These are phyloP conservation scores for Mnemiopsis leidyi DNA, from an alignment of 37 sponge, comb jelly and placozoan genomes.

Conservation along the genomic window DNA sequence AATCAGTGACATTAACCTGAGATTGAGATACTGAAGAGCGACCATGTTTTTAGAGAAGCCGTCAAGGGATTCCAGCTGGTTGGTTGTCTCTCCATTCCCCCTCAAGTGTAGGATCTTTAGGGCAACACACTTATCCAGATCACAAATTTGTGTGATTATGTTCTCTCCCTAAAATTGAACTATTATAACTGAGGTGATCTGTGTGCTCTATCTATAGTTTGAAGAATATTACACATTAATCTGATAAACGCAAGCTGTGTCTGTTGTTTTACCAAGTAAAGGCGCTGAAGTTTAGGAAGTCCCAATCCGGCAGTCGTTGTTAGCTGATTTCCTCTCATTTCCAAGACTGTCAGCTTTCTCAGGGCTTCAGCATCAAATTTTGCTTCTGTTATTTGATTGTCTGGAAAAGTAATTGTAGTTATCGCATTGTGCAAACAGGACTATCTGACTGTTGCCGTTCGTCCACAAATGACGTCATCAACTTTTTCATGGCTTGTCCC, in stretches of 20 bases:
- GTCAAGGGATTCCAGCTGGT: conserved; percentile 74
- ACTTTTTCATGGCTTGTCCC: no score
- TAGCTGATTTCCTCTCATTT: conserved; percentile 82
- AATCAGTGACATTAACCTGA: conserved; percentile 71
- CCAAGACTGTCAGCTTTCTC: conserved; percentile 72
- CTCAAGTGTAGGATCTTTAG: conserved; percentile 85
- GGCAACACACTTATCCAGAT: conserved; percentile 70
- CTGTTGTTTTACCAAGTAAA: conserved; percentile 76
- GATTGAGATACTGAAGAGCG: conserved; percentile 85
- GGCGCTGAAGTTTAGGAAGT: conserved; percentile 76
- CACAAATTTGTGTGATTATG: conserved; percentile 73
- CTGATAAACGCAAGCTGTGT: no score
- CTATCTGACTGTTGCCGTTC: no score
- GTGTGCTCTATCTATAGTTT: no score
- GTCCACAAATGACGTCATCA: no score
- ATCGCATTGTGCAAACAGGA: no score
- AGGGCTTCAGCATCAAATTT: conserved; percentile 72
- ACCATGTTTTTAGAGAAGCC: conserved; percentile 79
- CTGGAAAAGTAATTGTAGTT: conserved; percentile 43
- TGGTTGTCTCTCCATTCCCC: conserved; percentile 66
- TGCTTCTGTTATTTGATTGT: conserved; percentile 78
- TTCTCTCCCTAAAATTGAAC: conserved; percentile 89
- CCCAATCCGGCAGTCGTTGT: conserved; percentile 68
- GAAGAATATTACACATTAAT: no score
- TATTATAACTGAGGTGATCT: no score